Conservation (phyloP, 2,797 vertebrate species). For the Bucorvus abyssinicus region DNA sequence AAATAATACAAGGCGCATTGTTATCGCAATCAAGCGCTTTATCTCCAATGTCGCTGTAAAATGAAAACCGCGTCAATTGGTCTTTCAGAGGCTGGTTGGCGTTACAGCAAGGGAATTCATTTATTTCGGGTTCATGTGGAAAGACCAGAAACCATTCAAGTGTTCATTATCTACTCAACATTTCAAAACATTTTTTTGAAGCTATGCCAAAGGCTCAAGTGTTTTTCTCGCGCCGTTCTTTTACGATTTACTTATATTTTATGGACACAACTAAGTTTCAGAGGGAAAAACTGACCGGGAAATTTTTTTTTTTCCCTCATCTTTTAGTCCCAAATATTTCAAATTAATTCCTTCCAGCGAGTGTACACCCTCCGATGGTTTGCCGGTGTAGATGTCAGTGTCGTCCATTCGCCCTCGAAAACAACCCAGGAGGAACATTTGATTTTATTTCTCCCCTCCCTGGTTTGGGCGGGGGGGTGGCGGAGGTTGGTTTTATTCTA, state of each 20-base stretch:
- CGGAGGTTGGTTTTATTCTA: background rate
- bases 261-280: background rate
- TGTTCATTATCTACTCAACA: background rate
- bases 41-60: constrained; percentile 47
- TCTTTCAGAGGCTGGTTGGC: constrained; percentile 25
- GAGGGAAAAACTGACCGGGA: background rate
- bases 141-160: background rate
- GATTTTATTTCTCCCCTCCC: background rate
- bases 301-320: background rate
- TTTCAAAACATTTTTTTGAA: background rate
- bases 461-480: background rate
- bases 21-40: background rate
- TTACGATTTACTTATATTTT: background rate
- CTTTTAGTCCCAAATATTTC: background rate
- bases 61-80: constrained; percentile 52
- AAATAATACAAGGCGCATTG: constrained; percentile 2
- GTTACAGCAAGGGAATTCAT: constrained; percentile 48
- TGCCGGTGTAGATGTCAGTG: background rate
- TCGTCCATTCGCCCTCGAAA: background rate
- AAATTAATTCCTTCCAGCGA: background rate
- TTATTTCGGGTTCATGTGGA: constrained; percentile 60
- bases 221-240: background rate
- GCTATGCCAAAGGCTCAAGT: background rate
- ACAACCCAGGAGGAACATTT: background rate
- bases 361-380: background rate